Evolutionary conservation across 64 coral and sea anemone species (phyloP).

Genomic region (Montipora cactus): DNA sequence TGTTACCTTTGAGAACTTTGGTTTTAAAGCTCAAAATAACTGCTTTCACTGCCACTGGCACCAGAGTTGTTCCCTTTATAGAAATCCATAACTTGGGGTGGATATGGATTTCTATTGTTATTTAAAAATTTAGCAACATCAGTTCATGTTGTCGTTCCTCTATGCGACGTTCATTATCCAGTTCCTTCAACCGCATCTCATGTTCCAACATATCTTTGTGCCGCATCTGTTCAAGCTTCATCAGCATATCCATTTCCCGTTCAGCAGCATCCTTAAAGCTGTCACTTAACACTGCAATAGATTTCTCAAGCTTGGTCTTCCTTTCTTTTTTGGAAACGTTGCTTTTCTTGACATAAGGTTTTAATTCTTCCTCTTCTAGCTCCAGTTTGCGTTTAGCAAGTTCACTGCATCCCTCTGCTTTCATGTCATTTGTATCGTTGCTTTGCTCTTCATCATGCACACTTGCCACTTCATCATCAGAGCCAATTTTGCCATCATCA

Average conservation of each 20-base stretch:
- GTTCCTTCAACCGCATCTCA: slow-evolving; percentile 36
- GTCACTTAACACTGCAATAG: slow-evolving; percentile 33
- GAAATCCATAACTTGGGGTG: slow-evolving; percentile 37
- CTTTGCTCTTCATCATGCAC: slow-evolving; percentile 15
- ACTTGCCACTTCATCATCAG: slow-evolving; percentile 22
- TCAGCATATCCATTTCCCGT: slow-evolving; percentile 41
- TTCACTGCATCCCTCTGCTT: slow-evolving; percentile 21
- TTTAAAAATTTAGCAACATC: slow-evolving; percentile 33
- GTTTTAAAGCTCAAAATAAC: slow-evolving; percentile 31
- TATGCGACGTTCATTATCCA: slow-evolving; percentile 14
- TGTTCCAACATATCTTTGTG: slow-evolving; percentile 59
- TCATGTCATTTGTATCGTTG: slow-evolving; percentile 21
- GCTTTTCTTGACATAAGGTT: slow-evolving; percentile 47
- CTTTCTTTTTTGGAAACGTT: slow-evolving; percentile 24
- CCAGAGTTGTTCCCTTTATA: slow-evolving; percentile 32
- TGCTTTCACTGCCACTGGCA: slow-evolving; percentile 23
- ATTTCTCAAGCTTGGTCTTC: slow-evolving; percentile 49
- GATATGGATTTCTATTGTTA: slow-evolving; percentile 32
- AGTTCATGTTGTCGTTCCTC: slow-evolving; percentile 37
- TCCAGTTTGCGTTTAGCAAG: slow-evolving; percentile 25
- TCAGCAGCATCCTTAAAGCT: slow-evolving; percentile 34
- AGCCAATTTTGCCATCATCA: slow-evolving; percentile 23
- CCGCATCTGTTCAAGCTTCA: slow-evolving; percentile 48
- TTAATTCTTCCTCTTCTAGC: slow-evolving; percentile 10
- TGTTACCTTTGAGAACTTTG: slow-evolving; percentile 19